A percentile compares a stretch with the other conserved stretches of the same genome.
These are phyloP conservation scores for Tarsius wallacei DNA, from an alignment of 2,797 vertebrate species.

Conservation along the genomic window DNA sequence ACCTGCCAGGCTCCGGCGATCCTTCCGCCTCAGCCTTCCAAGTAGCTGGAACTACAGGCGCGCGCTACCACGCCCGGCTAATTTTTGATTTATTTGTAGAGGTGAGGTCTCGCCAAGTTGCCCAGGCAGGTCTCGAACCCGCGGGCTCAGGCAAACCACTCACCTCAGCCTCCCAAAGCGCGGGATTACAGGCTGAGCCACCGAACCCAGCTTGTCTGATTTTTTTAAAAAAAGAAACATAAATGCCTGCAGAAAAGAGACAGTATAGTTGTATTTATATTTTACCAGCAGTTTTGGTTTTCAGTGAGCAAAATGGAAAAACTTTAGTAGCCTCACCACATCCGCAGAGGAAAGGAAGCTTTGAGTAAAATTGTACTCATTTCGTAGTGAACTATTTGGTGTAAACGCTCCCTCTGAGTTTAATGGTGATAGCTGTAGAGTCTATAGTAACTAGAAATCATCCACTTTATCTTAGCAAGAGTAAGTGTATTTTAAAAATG, in stretches of 20 bases:
- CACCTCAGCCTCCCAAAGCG: too few species aligned
- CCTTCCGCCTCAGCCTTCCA: too few species aligned
- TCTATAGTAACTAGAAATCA: neutral
- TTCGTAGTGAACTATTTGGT: neutral
- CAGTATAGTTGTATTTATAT: neutral
- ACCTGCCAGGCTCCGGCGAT: too few species aligned
- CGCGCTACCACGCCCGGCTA: too few species aligned
- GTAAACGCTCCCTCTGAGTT: neutral
- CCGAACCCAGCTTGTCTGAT: too few species aligned
- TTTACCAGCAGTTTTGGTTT: conserved; percentile 79
- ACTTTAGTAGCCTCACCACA: neutral
- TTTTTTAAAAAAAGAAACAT: neutral
- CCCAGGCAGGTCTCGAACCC: too few species aligned
- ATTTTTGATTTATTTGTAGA: too few species aligned
- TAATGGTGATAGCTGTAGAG: neutral
- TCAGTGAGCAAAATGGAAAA: conserved; percentile 68
- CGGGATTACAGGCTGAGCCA: too few species aligned
- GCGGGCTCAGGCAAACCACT: too few species aligned
- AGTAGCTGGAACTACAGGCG: too few species aligned
- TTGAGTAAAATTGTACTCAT: neutral
- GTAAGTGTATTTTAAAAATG: neutral
- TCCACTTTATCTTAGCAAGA: neutral
- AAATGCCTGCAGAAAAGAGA: neutral
- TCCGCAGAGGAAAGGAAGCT: neutral
- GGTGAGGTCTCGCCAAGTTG: too few species aligned